A percentile compares a stretch with the other conserved stretches of the same genome.
Evolutionary conservation across 1,140 invertebrate genomes (phyloP).

Genomic region (Phenacoccus solenopsis): DNA sequence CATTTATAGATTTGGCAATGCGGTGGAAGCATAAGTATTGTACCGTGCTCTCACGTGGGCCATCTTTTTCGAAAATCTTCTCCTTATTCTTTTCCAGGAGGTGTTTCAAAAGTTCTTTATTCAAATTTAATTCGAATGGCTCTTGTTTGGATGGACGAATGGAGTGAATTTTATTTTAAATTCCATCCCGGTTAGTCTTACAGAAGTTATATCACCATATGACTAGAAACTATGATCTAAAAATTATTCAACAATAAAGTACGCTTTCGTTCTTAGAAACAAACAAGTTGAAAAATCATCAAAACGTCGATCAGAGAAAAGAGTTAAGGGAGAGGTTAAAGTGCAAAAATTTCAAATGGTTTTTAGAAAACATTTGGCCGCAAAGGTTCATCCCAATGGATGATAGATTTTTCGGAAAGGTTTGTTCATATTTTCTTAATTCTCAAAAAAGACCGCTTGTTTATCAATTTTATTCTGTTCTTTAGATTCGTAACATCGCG

Average conservation of each 20-base stretch:
- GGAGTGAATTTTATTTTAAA: constrained; percentile 82
- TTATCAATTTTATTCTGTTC: constrained; percentile 19
- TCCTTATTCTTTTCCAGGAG: constrained; percentile 80
- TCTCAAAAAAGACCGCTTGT: background rate
- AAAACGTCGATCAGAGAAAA: constrained; percentile 49
- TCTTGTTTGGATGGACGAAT: constrained; percentile 89
- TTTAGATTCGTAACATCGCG: constrained; percentile 38
- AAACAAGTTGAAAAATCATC: background rate
- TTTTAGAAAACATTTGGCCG: constrained; percentile 81
- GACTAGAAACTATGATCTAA: too few species aligned
- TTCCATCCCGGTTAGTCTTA: constrained; percentile 44
- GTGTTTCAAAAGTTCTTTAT: constrained; percentile 70
- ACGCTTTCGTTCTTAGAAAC: background rate
- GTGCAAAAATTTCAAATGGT: constrained; percentile 90
- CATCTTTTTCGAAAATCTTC: constrained; percentile 92
- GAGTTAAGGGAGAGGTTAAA: constrained; percentile 59
- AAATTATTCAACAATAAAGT: too few species aligned
- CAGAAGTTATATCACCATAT: background rate
- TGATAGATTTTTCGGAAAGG: constrained; percentile 68
- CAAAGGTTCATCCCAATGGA: constrained; percentile 79
- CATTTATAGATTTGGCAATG: constrained; percentile 82
- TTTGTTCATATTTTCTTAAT: constrained; percentile 30
- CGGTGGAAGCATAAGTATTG: constrained; percentile 86
- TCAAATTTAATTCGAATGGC: constrained; percentile 83
- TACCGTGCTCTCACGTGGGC: constrained; percentile 91